phyloP scores from a whole-genome alignment of 1,140 invertebrate species.

The Aphidius gifuensis region DNA sequence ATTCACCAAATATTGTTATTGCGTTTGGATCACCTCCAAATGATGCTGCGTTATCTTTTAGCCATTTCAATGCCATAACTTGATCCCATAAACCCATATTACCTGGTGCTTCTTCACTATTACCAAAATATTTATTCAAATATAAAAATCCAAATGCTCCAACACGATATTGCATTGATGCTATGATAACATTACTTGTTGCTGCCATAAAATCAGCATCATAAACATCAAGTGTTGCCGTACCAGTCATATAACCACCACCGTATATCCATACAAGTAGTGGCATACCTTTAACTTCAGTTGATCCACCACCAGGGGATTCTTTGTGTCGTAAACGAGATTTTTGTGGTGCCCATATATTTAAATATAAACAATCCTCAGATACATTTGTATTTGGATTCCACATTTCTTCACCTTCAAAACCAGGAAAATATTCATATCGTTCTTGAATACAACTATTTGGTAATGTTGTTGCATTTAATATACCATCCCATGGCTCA shows the following conservation, averaged over 20 bases:
- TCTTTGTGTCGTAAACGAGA: constrained; percentile 65
- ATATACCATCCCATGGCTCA: constrained; percentile 80
- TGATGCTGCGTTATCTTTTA: constrained; percentile 84
- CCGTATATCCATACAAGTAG: constrained; percentile 92
- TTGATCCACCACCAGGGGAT: constrained; percentile 55
- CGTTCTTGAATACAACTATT: constrained; percentile 84
- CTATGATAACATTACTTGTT: constrained; percentile 79
- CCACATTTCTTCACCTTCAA: constrained; percentile 93
- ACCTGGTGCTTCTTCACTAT: constrained; percentile 70
- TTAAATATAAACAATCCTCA: constrained; percentile 91
- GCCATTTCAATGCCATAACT: constrained; percentile 85
- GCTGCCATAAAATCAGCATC: constrained; percentile 83
- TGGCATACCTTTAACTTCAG: constrained; percentile 63
- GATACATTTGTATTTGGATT: constrained; percentile 89
- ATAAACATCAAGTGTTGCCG: constrained; percentile 84
- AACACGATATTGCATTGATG: constrained; percentile 85
- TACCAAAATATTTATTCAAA: constrained; percentile 68
- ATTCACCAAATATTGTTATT: constrained; percentile 94
- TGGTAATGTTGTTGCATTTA: constrained; percentile 73
- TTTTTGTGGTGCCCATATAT: constrained; percentile 85
- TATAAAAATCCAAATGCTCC: constrained; percentile 90
- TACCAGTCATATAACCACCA: constrained; percentile 88
- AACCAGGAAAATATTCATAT: constrained; percentile 84
- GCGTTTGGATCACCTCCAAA: constrained; percentile 91
- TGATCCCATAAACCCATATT: constrained; percentile 90